Conservation (phyloP, 2,113 vertebrate species). For the Pedionomus torquatus region DNA sequence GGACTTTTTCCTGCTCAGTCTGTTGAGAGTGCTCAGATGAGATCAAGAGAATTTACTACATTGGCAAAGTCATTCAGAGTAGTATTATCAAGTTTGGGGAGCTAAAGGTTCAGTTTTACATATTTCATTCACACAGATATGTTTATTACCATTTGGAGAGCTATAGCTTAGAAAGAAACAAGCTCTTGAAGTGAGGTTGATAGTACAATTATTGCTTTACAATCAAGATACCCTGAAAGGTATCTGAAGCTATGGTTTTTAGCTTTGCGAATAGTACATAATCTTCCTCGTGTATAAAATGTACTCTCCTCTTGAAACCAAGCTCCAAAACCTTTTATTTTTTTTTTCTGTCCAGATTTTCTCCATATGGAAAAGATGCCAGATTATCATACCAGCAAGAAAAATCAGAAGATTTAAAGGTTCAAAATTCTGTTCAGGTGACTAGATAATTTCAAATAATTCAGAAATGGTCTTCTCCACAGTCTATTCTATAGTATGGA, state of each 20-base stretch:
- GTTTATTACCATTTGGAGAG: background rate
- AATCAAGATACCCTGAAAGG: background rate
- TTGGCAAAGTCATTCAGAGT: background rate
- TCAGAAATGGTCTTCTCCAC: background rate
- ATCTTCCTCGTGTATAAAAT: background rate
- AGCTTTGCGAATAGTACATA: background rate
- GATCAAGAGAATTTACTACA: background rate
- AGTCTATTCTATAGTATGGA: background rate
- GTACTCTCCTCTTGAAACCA: background rate
- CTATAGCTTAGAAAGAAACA: background rate
- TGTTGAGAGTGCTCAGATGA: background rate
- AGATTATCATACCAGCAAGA: background rate
- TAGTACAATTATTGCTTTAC: background rate
- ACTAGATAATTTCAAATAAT: background rate
- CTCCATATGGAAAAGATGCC: background rate
- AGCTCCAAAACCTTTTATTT: background rate
- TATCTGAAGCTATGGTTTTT: background rate
- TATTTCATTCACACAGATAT: background rate
- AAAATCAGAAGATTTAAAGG: background rate
- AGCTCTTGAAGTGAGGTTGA: background rate
- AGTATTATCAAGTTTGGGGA: background rate
- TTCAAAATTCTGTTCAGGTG: background rate
- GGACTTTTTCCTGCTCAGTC: background rate
- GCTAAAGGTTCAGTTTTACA: background rate
- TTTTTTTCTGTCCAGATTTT: background rate